phyloP scores from a whole-genome alignment of 2,797 vertebrate species.

The Monodelphis domestica region DNA sequence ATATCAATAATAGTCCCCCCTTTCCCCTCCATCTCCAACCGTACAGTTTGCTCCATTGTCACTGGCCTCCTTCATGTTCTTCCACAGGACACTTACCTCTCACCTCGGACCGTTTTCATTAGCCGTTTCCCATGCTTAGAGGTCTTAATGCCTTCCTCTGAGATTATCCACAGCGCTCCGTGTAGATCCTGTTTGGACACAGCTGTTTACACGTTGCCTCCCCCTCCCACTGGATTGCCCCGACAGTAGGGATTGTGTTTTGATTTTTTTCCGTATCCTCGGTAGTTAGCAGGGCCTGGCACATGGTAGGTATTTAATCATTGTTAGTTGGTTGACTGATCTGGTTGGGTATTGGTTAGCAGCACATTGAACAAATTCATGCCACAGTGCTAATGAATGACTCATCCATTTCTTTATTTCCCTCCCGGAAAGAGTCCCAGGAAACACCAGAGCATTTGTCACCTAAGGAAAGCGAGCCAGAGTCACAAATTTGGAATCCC shows the following conservation, averaged over 20 bases:
- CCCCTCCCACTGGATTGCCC: not conserved
- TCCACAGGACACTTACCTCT: not conserved
- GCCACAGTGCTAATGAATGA: not conserved
- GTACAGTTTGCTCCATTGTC: not conserved
- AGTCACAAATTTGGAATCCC: not conserved
- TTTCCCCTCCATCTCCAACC: no score
- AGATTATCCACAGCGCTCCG: not conserved
- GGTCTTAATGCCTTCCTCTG: not conserved
- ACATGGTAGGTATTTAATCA: not conserved
- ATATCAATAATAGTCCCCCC: not conserved
- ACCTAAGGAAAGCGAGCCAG: not conserved
- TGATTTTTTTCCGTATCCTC: not conserved
- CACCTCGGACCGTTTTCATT: not conserved
- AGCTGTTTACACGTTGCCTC: not conserved
- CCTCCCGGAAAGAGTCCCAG: not conserved
- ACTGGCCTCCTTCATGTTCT: not conserved
- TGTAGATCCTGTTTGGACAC: not conserved
- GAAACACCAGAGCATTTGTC: not conserved
- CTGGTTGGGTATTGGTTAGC: not conserved
- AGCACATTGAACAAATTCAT: not conserved
- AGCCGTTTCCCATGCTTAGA: not conserved
- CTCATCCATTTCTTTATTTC: not conserved
- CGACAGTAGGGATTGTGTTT: not conserved
- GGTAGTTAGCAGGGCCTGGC: not conserved
- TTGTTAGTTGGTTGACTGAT: not conserved